Percentiles rank a stretch among this genome's conserved stretches.
phyloP scores from a whole-genome alignment of 2,888 invertebrate species.

The Microctonus brassicae region DNA sequence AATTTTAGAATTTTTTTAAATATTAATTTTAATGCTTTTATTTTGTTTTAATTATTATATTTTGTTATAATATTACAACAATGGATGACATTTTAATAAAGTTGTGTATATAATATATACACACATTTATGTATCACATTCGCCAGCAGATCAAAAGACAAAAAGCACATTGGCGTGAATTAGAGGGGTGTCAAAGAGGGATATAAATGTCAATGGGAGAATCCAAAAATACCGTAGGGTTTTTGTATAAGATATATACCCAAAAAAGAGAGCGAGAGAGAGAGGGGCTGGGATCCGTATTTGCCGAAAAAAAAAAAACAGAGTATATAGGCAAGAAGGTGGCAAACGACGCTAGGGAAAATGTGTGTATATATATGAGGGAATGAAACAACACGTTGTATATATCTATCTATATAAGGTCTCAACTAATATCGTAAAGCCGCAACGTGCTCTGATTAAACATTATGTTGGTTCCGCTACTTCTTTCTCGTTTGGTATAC shows the following conservation, averaged over 20 bases:
- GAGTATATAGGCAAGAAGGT: conserved; percentile 16
- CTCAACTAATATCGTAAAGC: conserved; percentile 67
- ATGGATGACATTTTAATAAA: too few relatives aligned
- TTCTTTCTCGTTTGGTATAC: conserved; percentile 43
- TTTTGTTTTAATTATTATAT: too few relatives aligned
- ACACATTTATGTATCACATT: too few relatives aligned
- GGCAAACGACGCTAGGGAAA: conserved; percentile 35
- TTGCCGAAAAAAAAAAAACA: conserved; percentile 15
- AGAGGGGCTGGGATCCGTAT: neutral
- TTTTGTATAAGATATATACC: conserved; percentile 6
- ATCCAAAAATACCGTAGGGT: neutral
- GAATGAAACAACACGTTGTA: conserved; percentile 33
- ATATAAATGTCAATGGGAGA: neutral
- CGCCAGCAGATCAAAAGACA: neutral
- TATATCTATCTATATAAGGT: conserved; percentile 12
- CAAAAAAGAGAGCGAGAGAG: neutral
- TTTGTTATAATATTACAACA: too few relatives aligned
- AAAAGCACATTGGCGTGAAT: neutral
- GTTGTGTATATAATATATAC: too few relatives aligned
- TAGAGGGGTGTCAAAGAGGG: neutral
- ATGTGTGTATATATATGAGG: conserved; percentile 43
- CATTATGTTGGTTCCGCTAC: conserved; percentile 64
- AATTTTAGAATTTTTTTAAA: too few relatives aligned
- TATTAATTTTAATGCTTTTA: too few relatives aligned
- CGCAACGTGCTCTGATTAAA: conserved; percentile 69